Conservation (phyloP, 2,888 invertebrate species). For the Nomada lathburiana region DNA sequence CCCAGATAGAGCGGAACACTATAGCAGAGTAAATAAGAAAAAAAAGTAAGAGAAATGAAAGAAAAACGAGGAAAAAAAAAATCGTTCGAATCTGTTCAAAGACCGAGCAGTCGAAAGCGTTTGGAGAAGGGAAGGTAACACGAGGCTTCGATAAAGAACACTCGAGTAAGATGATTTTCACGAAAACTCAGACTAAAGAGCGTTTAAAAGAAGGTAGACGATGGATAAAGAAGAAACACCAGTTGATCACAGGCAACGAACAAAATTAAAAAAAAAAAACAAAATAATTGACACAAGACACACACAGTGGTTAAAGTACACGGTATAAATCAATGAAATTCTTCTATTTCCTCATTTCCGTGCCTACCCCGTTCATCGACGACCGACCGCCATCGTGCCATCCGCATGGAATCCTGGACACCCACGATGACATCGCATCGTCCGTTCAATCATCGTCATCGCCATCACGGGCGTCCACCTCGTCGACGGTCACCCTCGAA, state of each 20-base stretch:
- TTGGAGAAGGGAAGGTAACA: conserved; percentile 43
- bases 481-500: conserved; percentile 25
- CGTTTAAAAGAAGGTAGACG: not conserved
- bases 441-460: conserved; percentile 54
- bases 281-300: conserved; percentile 66
- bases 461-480: conserved; percentile 53
- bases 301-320: conserved; percentile 66
- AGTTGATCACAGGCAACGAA: conserved; percentile 29
- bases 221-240: conserved; percentile 10
- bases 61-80: not conserved
- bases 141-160: conserved; percentile 9
- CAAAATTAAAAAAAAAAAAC: conserved; percentile 30
- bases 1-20: conserved; percentile 28
- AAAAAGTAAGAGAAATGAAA: not conserved
- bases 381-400: conserved; percentile 50
- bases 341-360: conserved; percentile 84
- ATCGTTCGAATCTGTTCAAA: conserved; percentile 7
- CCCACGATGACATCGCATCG: conserved; percentile 59
- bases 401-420: conserved; percentile 56
- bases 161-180: conserved; percentile 16
- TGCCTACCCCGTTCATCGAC: conserved; percentile 72
- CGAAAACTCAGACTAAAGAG: not conserved
- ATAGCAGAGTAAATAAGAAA: conserved; percentile 23
- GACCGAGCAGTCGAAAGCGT: conserved; percentile 25
- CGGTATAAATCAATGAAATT: conserved; percentile 81